Base-by-base conservation (phyloP, 1,140 invertebrate species). In the Drosophila kepulauana region DNA sequence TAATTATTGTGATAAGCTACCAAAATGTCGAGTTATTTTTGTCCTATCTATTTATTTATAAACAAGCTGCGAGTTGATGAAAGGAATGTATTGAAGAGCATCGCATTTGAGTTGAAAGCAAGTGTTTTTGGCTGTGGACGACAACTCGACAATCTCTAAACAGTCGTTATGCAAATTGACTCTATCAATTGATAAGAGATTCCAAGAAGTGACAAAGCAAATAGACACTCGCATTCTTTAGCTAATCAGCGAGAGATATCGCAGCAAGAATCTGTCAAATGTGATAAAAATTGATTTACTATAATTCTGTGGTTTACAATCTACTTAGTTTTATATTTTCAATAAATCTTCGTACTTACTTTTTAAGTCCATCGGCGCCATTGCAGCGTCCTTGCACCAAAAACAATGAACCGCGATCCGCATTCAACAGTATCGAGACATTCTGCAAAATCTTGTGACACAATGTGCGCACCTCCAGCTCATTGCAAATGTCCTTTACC, bases 371-470 rank as follows among this genome's bases (percentile, higher is more conserved):
- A 69, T 93, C 91, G 35, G 75, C 77, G 48, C 92, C 74, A 65
- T 91, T 91, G 75, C 93, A 94, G 73, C 96, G 96, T 33, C 96
- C 97, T 88, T 98, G 97, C 1, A 99, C 98, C 46, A 99, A 94
- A 93, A 99, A 99, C 80, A 99, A 93, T 0, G 98, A 99, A 45
- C 98, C 98, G 20, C 98, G 94, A 93, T 99, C 98, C 0, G 98
- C 98, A 87, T 98, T 97, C 57, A 98, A 93, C 5, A 99, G 93
- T 58, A 98, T 97, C 79, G 97, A 97, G 15, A 99, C 98, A 91
- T 99, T 99, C 93, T 98, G 98, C 20, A 99, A 94, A 86, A 99
- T 99, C 93, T 99, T 99, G 94, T 99, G 97, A 92, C 98, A 99
- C 74, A 99, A 93, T 11, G 97, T 98, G 65, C 97, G 95, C 15